Evolutionary conservation across 2,888 invertebrate genomes (phyloP).

Genomic region (Chromoteleia sp.): DNA sequence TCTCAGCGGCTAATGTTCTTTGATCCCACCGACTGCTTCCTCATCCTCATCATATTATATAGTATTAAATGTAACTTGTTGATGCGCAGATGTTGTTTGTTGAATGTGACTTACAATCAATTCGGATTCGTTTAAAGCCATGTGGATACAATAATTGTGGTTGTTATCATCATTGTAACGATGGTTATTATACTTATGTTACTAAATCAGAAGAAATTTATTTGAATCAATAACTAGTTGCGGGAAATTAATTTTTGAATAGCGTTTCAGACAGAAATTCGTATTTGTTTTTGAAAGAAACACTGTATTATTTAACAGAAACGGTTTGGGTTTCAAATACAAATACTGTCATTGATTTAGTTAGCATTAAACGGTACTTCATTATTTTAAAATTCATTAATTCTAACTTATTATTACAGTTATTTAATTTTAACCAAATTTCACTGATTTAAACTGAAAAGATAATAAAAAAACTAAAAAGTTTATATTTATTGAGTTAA

Average conservation of each 20-base stretch:
- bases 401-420: too few species aligned
- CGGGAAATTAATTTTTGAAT: background rate
- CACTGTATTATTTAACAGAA: too few species aligned
- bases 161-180: slow-evolving; percentile 23
- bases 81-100: slow-evolving; percentile 38
- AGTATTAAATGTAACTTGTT: slow-evolving; percentile 52
- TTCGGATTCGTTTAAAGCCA: slow-evolving; percentile 41
- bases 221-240: background rate
- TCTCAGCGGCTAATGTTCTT: slow-evolving; percentile 55
- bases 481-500: too few species aligned
- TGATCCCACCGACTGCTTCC: slow-evolving; percentile 62
- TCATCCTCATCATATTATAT: slow-evolving; percentile 47
- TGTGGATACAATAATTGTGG: slow-evolving; percentile 27
- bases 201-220: slow-evolving; percentile 5
- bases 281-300: too few species aligned
- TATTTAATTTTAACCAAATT: too few species aligned
- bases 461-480: too few species aligned
- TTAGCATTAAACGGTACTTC: too few species aligned
- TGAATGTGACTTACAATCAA: slow-evolving; percentile 42
- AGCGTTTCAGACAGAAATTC: too few species aligned
- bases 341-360: too few species aligned
- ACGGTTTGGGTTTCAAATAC: too few species aligned
- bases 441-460: too few species aligned
- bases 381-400: too few species aligned
- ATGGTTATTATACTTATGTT: background rate